Evolutionary conservation across 1,140 invertebrate genomes (phyloP).

Genomic region (Drosophila grimshawi): DNA sequence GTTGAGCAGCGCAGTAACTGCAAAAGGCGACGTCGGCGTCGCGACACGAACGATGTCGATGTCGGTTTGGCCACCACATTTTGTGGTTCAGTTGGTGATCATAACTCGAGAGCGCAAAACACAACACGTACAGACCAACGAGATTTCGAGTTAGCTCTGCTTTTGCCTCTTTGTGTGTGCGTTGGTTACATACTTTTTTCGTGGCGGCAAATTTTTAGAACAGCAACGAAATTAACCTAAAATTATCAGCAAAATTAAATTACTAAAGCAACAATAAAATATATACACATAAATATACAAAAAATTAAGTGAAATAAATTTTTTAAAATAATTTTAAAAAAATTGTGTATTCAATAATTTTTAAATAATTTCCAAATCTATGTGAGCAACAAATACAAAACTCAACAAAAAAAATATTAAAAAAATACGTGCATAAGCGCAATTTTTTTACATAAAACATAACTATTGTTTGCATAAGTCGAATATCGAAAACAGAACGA

Average conservation of each 20-base stretch:
- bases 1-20: conserved; percentile 50
- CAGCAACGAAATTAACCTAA: conserved; percentile 20
- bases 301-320: conserved; percentile 4
- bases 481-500: conserved; percentile 12
- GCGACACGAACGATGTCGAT: conserved; percentile 28
- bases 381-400: conserved; percentile 44
- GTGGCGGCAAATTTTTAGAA: conserved; percentile 8
- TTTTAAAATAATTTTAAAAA: conserved; percentile 3
- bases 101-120: conserved; percentile 65
- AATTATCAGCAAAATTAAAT: conserved; percentile 7
- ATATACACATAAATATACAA: background rate
- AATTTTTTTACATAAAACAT: conserved; percentile 10
- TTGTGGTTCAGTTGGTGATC: conserved; percentile 69
- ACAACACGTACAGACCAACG: conserved; percentile 40
- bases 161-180: conserved; percentile 31
- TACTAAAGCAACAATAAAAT: background rate
- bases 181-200: conserved; percentile 39
- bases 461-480: conserved; percentile 27
- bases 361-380: conserved; percentile 46
- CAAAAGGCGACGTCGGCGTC: conserved; percentile 42
- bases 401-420: conserved; percentile 31
- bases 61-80: conserved; percentile 39
- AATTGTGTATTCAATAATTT: conserved; percentile 14
- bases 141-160: conserved; percentile 22
- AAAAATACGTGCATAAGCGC: conserved; percentile 29